Evolutionary conservation across 1,140 invertebrate species (phyloP).

Genomic region (Drosophila littoralis): DNA sequence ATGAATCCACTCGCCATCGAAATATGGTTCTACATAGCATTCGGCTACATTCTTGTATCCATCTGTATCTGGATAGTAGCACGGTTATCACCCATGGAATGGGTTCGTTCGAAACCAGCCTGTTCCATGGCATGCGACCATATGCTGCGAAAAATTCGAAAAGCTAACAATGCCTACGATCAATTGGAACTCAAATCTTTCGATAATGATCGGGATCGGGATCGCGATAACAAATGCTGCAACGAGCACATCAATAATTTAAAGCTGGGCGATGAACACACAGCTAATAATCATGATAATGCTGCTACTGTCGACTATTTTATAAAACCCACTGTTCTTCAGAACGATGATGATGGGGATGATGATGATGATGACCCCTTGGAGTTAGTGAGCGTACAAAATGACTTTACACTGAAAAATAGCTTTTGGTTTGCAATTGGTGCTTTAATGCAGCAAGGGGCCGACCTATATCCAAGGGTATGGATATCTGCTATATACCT

Average conservation of each 20-base stretch:
- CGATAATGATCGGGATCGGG: no score
- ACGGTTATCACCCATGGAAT: slow-evolving; percentile 97
- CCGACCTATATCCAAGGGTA: slow-evolving; percentile 93
- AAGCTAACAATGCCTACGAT: slow-evolving; percentile 36
- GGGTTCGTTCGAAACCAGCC: slow-evolving; percentile 86
- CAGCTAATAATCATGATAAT: slow-evolving; percentile 17
- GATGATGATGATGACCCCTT: slow-evolving; percentile 58
- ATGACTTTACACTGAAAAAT: slow-evolving; percentile 90
- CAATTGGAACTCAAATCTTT: slow-evolving; percentile 44
- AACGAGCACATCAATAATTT: background rate
- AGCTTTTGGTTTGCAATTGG: slow-evolving; percentile 97
- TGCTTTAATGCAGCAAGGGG: slow-evolving; percentile 97
- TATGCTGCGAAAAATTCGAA: slow-evolving; percentile 57
- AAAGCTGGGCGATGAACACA: background rate
- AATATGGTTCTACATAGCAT: slow-evolving; percentile 97
- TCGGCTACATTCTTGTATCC: slow-evolving; percentile 95
- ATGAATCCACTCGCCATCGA: slow-evolving; percentile 96
- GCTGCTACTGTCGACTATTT: slow-evolving; percentile 2
- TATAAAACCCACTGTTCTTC: background rate
- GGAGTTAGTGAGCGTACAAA: slow-evolving; percentile 86
- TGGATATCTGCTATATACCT: background rate
- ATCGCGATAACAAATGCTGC: background rate
- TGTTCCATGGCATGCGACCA: slow-evolving; percentile 74
- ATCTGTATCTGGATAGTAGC: slow-evolving; percentile 98
- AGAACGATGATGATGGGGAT: slow-evolving; percentile 1